Base-by-base conservation (phyloP, 2,888 invertebrate species). In the Caenorhabditis sp. region DNA sequence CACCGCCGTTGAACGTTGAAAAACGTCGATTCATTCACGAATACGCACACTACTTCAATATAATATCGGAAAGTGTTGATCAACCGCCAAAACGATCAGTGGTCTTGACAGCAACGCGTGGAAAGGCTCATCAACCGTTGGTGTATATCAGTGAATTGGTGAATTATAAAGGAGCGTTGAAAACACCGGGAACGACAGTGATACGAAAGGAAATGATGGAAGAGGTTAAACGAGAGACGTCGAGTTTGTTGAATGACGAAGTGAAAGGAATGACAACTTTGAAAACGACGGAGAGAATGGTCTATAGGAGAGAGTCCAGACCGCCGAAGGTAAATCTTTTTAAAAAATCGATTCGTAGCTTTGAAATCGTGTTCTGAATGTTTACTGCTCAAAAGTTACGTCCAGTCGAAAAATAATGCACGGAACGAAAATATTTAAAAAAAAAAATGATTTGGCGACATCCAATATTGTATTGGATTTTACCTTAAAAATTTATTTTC, bases 71-170 rank as follows among this genome's bases (percentile, higher is more conserved):
- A 69, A 95, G 95, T 24, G 96, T 95, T 88, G 97, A 97, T 89
- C 92, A 93, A 23, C 96, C 96, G 88, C 97, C 97, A 0, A 95
- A 96, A 88, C 91, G 95, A 76, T 97, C 96, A 89, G 93, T 97
- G 3, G 88, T 89, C 4, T 88, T 88, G 21, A 88, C 88, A 5
- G 89, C 89, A n/a, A 69, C 80, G 62, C 88, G 82, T 24, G 79
- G 79, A 24, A 66, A 69, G 24, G 69, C 74, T 14, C 71, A 75
- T 49, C 60, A 66, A 19, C 82, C 82, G 1, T 58, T 76, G 12
- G 62, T 81, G 17, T 64, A 80, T 8, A 76, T 81, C 31, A 71
- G 74, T 6, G 75, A 77, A 0, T 58, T 81, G 23, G 62, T 73
- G 57, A 81, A 80, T 61, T 81, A 70, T 64, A 76, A 76, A 36